Evolutionary conservation across 2,888 invertebrate species (phyloP).

Genomic region (Acanthococcus lagerstroemiae): DNA sequence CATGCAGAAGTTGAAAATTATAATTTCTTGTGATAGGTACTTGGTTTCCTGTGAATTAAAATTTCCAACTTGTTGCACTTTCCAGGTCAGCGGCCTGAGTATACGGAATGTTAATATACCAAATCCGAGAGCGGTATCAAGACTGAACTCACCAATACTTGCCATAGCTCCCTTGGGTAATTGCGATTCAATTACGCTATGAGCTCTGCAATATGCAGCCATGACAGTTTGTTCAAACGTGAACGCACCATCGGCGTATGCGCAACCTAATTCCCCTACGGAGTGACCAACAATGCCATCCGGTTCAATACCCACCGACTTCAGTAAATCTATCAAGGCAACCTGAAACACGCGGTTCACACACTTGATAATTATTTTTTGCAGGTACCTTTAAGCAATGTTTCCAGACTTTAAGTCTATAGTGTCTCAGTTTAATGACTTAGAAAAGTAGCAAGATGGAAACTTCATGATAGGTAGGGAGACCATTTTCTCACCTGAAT

Average conservation of each 20-base stretch:
- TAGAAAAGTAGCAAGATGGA: background rate
- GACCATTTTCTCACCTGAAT: constrained; percentile 54
- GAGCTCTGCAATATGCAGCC: constrained; percentile 88
- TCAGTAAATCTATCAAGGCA: constrained; percentile 82
- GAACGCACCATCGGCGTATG: constrained; percentile 69
- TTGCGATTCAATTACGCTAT: constrained; percentile 65
- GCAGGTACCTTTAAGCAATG: too few species aligned
- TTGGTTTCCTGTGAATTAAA: too few species aligned
- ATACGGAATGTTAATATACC: too few species aligned
- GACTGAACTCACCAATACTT: constrained; percentile 56
- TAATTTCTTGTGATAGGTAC: too few species aligned
- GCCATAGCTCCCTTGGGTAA: constrained; percentile 77
- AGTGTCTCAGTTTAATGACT: too few species aligned
- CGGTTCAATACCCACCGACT: constrained; percentile 63
- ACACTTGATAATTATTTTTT: too few species aligned
- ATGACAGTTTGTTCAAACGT: constrained; percentile 88
- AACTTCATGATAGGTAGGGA: background rate
- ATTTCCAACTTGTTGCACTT: too few species aligned
- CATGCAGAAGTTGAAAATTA: too few species aligned
- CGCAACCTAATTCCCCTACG: constrained; percentile 55
- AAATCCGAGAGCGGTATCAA: background rate
- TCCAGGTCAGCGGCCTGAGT: too few species aligned
- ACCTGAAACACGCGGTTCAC: constrained; percentile 57
- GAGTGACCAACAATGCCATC: constrained; percentile 92
- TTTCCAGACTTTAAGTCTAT: too few species aligned